phyloP scores from a whole-genome alignment of 2,797 vertebrate species.

The Ctenochaetus hawaiiensis region DNA sequence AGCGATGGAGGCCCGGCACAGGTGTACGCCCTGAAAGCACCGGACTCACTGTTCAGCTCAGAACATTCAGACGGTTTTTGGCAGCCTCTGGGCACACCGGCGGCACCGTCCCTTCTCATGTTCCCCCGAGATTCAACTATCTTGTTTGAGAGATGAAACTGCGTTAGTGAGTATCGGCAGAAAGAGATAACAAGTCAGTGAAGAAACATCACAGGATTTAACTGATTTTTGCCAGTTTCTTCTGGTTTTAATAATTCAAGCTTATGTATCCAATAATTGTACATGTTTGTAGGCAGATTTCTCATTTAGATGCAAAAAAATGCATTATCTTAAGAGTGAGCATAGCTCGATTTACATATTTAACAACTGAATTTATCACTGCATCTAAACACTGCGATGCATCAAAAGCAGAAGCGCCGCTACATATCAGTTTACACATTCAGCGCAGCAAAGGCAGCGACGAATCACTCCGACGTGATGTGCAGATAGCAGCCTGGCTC shows the following conservation, averaged over 20 bases:
- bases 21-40: slow-evolving; percentile 40
- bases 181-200: neutral
- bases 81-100: slow-evolving; percentile 19
- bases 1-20: slow-evolving; percentile 30
- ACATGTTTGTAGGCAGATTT: neutral
- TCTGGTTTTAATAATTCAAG: slow-evolving; percentile 11
- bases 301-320: neutral
- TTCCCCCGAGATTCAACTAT: slow-evolving; percentile 7
- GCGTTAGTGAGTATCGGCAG: neutral
- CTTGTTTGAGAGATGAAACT: slow-evolving; percentile 20
- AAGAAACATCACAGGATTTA: neutral
- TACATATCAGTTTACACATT: no score
- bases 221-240: neutral
- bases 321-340: neutral
- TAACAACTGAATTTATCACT: slow-evolving; percentile 34
- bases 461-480: slow-evolving; percentile 17
- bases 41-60: slow-evolving; percentile 27
- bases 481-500: slow-evolving; percentile 20
- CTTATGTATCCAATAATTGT: neutral
- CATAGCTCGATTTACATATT: slow-evolving; percentile 25
- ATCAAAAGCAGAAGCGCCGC: slow-evolving; percentile 21
- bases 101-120: slow-evolving; percentile 10
- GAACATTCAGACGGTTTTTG: slow-evolving; percentile 32
- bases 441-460: neutral
- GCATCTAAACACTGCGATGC: neutral